Evolutionary conservation across 1,140 invertebrate species (phyloP).

Genomic region (Apis dorsata): DNA sequence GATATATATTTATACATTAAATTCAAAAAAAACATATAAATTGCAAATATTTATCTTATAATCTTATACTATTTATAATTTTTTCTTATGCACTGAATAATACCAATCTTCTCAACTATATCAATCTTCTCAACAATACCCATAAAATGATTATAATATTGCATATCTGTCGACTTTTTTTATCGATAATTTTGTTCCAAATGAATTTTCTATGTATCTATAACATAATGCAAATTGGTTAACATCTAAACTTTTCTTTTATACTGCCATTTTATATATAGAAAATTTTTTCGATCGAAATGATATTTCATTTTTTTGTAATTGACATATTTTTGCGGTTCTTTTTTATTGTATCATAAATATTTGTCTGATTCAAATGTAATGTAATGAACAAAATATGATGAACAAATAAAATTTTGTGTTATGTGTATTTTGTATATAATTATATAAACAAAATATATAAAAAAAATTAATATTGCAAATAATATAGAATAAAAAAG

Average conservation of each 20-base stretch:
- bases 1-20: no score
- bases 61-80: not conserved
- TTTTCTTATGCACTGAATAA: not conserved
- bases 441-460: no score
- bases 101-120: not conserved
- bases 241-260: slow-evolving; percentile 58
- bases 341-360: slow-evolving; percentile 69
- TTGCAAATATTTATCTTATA: not conserved
- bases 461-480: no score
- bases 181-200: not conserved
- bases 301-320: slow-evolving; percentile 58
- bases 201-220: not conserved
- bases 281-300: slow-evolving; percentile 50
- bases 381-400: slow-evolving; percentile 64
- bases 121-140: not conserved
- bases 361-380: slow-evolving; percentile 62
- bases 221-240: slow-evolving; percentile 28
- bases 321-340: slow-evolving; percentile 61
- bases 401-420: no score
- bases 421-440: no score
- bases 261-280: slow-evolving; percentile 47
- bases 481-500: no score
- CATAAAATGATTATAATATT: not conserved
- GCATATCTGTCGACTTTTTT: not conserved
- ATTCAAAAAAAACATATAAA: no score